Percentiles rank a stretch among this genome's conserved stretches.
Evolutionary conservation across 2,888 invertebrate species (phyloP).

Genomic region (Protula sp.): DNA sequence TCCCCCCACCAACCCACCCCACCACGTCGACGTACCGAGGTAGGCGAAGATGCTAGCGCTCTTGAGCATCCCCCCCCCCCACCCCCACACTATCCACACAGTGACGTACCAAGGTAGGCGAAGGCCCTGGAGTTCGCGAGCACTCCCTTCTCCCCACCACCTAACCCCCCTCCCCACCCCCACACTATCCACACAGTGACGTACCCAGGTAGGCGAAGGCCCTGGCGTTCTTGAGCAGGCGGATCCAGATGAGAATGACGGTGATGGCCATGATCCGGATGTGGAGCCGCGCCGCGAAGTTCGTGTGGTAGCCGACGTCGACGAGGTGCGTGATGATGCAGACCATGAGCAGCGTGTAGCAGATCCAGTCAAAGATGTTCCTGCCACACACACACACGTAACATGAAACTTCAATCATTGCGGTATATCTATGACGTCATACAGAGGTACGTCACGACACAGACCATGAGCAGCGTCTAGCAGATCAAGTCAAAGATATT

Average conservation of each 20-base stretch:
- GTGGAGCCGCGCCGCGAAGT: conserved; percentile 36
- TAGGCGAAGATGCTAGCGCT: conserved; percentile 41
- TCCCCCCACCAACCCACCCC: too few species aligned
- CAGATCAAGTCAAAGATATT: conserved; percentile 52
- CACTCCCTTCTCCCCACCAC: too few species aligned
- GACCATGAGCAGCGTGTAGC: conserved; percentile 37
- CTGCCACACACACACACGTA: conserved; percentile 24
- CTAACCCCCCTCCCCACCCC: too few species aligned
- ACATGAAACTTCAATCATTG: not conserved
- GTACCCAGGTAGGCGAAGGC: conserved; percentile 44
- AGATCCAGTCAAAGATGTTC: conserved; percentile 52
- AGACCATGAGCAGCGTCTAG: conserved; percentile 37
- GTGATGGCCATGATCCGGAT: conserved; percentile 46
- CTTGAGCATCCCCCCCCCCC: too few species aligned
- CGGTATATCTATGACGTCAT: not conserved
- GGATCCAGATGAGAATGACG: conserved; percentile 47
- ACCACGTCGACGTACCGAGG: conserved; percentile 42
- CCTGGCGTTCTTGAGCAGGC: conserved; percentile 47
- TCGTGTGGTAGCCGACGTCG: conserved; percentile 36
- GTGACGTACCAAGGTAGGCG: too few species aligned
- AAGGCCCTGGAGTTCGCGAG: too few species aligned
- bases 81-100: too few species aligned
- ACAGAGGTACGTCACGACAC: conserved; percentile 36
- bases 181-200: too few species aligned
- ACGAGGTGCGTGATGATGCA: conserved; percentile 41